Conservation (phyloP, 1,140 invertebrate species). For the Stenopsyche tienmushanensis region DNA sequence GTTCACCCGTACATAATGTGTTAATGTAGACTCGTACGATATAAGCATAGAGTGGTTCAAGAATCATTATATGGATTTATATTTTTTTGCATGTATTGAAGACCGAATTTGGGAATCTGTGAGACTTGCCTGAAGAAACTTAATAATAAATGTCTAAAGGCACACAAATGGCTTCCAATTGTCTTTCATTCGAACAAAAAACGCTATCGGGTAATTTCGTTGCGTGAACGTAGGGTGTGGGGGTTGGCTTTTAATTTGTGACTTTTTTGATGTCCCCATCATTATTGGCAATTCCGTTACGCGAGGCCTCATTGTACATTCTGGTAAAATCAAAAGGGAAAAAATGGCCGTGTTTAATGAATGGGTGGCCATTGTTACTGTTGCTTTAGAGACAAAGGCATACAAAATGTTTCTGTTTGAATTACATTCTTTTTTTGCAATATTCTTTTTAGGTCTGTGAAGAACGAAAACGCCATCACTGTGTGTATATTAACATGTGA, state of each 20-base stretch:
- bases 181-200: conserved; percentile 10
- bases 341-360: conserved; percentile 10
- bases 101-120: neutral
- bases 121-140: neutral
- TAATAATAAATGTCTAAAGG: conserved; percentile 7
- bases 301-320: neutral
- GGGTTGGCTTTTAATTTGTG: conserved; percentile 10
- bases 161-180: conserved; percentile 13
- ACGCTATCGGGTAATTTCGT: neutral
- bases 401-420: neutral
- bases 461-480: neutral
- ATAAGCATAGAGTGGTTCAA: neutral
- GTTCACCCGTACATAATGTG: too few relatives aligned
- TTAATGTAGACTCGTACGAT: too few relatives aligned
- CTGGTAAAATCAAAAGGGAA: neutral
- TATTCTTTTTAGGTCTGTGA: neutral
- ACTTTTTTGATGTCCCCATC: conserved; percentile 19
- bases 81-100: neutral
- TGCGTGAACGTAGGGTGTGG: neutral
- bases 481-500: too few relatives aligned
- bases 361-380: neutral
- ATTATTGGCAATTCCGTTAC: conserved; percentile 19
- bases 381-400: neutral
- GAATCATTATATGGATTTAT: neutral
- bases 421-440: neutral